These are phyloP conservation scores for Chaenogobius annularis DNA, from an alignment of 2,113 vertebrate species.

Conservation along the genomic window DNA sequence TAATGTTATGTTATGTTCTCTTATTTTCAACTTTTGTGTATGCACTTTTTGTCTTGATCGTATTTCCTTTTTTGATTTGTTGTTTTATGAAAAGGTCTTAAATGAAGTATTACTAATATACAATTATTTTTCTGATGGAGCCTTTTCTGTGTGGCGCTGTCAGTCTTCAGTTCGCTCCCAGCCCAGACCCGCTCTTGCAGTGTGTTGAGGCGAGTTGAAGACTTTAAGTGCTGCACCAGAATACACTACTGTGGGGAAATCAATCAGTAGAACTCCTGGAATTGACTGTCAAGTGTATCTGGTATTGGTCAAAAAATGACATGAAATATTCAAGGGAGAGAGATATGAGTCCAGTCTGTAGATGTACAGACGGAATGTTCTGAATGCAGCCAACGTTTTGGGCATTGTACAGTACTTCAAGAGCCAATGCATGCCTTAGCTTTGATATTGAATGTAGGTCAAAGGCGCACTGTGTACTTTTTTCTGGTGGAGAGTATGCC, in stretches of 20 bases:
- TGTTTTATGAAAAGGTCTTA: background rate
- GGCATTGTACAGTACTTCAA: background rate
- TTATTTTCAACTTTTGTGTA: background rate
- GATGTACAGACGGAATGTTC: background rate
- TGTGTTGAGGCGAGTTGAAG: constrained; percentile 85
- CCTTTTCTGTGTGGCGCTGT: constrained; percentile 76
- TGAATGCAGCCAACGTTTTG: background rate
- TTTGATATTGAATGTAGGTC: too few species aligned
- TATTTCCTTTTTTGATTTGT: background rate
- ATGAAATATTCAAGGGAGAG: background rate
- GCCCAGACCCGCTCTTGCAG: constrained; percentile 73
- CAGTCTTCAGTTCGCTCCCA: constrained; percentile 86
- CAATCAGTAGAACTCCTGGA: background rate
- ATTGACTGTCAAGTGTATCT: background rate
- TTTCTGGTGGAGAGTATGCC: too few species aligned
- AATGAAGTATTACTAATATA: background rate
- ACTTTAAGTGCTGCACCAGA: constrained; percentile 81
- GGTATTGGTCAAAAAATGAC: background rate
- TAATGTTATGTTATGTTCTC: too few species aligned
- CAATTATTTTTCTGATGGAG: background rate
- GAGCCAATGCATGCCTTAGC: too few species aligned
- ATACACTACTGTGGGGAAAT: constrained; percentile 30
- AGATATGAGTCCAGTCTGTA: background rate
- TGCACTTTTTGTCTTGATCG: background rate
- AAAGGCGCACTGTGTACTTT: too few species aligned